Base-by-base conservation (phyloP, 2,888 invertebrate species). In the Oxyscelio sp. region DNA sequence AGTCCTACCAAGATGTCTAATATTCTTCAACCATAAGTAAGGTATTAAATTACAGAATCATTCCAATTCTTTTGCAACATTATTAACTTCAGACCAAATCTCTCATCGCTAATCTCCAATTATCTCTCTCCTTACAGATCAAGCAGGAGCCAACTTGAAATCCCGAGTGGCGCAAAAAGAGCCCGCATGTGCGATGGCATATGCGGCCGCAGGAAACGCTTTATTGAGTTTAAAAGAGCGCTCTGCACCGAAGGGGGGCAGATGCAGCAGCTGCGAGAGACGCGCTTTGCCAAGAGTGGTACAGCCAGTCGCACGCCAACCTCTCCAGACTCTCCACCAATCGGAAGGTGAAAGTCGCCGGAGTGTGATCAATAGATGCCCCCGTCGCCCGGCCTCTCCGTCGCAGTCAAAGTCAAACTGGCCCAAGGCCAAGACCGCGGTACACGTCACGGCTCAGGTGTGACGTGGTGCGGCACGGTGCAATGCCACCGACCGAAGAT, bases 131-230 rank as follows among this genome's bases (percentile, higher is more conserved):
- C 9, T 34, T 11, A 11, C 34, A 34, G 34, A 5, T 11, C 34
- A 2, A 9, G 34, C 50, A 50, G 34, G 50, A 65, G 21, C 66
- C 24, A 19, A n/a, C 45, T 9, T 5, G 34, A 34, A 34, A 34
- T 34, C 34, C 34, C 34, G 34, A 34, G 2, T 15, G 50, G 63
- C 48, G 27, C 27, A 86, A 87, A 79, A 84, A 80, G 85, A 63
- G 65, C 63, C 45, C 81, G 78, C 63, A 75, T 89, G 86, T 89
- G 90, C 85, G 77, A 45, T 71, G 85, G 83, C 90, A 90, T 87
- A 88, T 87, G 88, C 68, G 54, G 63, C 85, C 85, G 88, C 92
- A 92, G 93, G 93, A 93, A 93, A 89, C 87, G 87, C 86, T 91
- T 91, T 88, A 89, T 93, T 92, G 91, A 84, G 83, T 85, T 85